phyloP scores from a whole-genome alignment of 2,888 invertebrate species.

The Acanthosepion lycidas region DNA sequence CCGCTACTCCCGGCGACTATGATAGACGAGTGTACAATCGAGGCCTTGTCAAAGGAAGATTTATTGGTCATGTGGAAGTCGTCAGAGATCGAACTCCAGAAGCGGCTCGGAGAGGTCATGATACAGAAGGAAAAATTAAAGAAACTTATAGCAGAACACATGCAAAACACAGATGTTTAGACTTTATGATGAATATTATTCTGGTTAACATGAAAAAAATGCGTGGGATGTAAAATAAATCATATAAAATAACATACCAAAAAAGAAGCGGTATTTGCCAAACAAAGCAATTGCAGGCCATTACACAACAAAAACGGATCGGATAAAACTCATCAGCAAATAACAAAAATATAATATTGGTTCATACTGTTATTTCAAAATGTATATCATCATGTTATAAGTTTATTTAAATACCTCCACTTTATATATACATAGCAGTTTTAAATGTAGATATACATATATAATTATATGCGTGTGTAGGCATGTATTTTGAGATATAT shows the following conservation, averaged over 20 bases:
- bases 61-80: constrained; percentile 84
- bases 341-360: background rate
- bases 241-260: background rate
- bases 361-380: constrained; percentile 4
- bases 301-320: background rate
- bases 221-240: background rate
- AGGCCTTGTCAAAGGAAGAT: constrained; percentile 83
- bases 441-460: background rate
- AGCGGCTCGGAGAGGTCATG: constrained; percentile 82
- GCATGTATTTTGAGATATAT: background rate
- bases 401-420: background rate
- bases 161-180: constrained; percentile 48
- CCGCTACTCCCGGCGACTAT: constrained; percentile 55
- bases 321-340: background rate
- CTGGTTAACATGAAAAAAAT: background rate
- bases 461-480: background rate
- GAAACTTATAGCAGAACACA: constrained; percentile 55
- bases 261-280: background rate
- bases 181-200: background rate
- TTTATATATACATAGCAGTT: background rate
- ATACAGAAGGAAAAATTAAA: constrained; percentile 77
- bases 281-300: background rate
- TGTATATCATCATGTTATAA: background rate
- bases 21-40: constrained; percentile 68
- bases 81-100: constrained; percentile 84